phyloP scores from a whole-genome alignment of 2,888 invertebrate genomes.

The Rotaria sp. region DNA sequence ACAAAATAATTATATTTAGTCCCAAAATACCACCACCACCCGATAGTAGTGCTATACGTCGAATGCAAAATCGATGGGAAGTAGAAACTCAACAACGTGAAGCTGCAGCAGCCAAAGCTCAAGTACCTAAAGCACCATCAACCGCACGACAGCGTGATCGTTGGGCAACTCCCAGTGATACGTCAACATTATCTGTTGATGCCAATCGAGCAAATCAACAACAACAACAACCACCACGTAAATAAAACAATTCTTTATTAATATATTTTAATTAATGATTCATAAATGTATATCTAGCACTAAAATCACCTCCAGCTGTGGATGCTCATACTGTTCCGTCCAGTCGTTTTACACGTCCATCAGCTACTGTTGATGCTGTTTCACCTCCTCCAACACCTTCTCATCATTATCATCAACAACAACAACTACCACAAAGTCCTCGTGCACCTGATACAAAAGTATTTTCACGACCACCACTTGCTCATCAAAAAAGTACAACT shows the following conservation, averaged over 20 bases:
- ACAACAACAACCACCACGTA: not conserved
- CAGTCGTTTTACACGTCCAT: not conserved
- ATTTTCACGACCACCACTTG: not conserved
- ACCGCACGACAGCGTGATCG: not conserved
- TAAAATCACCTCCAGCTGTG: not conserved
- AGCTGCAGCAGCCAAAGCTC: slow-evolving; percentile 13
- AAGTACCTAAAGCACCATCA: not conserved
- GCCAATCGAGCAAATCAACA: not conserved
- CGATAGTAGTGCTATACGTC: not conserved
- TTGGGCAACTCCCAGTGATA: not conserved
- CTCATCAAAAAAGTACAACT: not conserved
- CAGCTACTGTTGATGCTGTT: not conserved
- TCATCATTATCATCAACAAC: not conserved
- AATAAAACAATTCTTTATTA: not conserved
- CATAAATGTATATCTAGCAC: not conserved
- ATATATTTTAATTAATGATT: not conserved
- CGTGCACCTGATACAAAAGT: not conserved
- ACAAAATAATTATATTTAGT: not conserved
- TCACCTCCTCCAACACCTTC: not conserved
- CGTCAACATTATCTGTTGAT: not conserved
- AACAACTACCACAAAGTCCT: not conserved
- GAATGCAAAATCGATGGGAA: slow-evolving; percentile 21
- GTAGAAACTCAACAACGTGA: slow-evolving; percentile 11
- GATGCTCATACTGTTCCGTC: slow-evolving; percentile 20
- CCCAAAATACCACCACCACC: not conserved